Percentiles rank a stretch among this genome's conserved stretches.
Evolutionary conservation across 1,140 invertebrate genomes (phyloP).

Genomic region (Bombus confusus): DNA sequence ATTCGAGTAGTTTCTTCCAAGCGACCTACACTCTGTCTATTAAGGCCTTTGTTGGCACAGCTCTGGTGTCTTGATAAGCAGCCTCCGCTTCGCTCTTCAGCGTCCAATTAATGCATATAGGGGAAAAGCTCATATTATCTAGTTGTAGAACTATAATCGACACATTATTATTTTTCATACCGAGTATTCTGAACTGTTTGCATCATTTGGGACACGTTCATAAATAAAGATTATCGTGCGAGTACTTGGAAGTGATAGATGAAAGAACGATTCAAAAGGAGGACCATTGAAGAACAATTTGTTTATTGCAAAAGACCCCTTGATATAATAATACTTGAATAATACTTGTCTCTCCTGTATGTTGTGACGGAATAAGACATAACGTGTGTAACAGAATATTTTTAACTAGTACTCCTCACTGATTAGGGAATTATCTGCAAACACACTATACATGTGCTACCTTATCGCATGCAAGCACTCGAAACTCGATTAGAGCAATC

Average conservation of each 20-base stretch:
- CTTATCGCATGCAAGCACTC: neutral
- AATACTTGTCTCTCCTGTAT: neutral
- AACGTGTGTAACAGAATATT: neutral
- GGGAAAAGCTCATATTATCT: conserved; percentile 1
- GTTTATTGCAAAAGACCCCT: neutral
- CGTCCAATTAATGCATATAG: neutral
- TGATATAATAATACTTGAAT: neutral
- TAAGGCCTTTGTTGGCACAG: neutral
- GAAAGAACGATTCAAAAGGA: neutral
- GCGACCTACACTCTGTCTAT: neutral
- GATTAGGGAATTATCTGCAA: neutral
- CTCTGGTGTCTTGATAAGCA: conserved; percentile 26
- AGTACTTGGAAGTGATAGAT: neutral
- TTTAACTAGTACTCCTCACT: neutral
- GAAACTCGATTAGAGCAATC: neutral
- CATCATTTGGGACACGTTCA: neutral
- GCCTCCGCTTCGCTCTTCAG: neutral
- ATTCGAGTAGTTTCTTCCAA: neutral
- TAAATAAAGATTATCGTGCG: neutral
- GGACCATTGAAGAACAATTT: neutral
- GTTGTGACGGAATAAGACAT: too few species aligned
- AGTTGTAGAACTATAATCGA: neutral
- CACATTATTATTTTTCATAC: neutral
- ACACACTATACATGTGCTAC: neutral
- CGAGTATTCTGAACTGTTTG: neutral